Percentiles rank a stretch among this genome's conserved stretches.
Evolutionary conservation across 23 tunicate genomes (phyloP).

Genomic region (Halocynthia roretzi): DNA sequence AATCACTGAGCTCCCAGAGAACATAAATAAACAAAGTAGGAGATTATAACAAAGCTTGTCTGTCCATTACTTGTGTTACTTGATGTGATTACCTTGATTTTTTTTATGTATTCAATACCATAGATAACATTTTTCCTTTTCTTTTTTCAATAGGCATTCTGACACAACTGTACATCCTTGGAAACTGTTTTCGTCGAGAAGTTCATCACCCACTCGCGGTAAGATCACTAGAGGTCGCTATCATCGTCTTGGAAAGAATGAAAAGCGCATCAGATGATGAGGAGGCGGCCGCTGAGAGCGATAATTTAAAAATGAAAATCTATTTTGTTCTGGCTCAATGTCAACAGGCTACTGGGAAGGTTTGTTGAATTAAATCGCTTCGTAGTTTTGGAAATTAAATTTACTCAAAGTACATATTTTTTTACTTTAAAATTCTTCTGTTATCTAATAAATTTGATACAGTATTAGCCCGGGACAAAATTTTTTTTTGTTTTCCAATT

Average conservation of each 20-base stretch:
- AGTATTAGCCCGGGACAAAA: too few relatives aligned
- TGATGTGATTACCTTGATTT: background rate
- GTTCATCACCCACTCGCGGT: conserved; percentile 17
- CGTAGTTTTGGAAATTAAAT: too few relatives aligned
- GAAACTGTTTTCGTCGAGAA: conserved; percentile 22
- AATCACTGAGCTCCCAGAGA: conserved; percentile 13
- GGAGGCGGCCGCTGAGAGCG: background rate
- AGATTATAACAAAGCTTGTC: background rate
- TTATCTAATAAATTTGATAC: too few relatives aligned
- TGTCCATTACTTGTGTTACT: background rate
- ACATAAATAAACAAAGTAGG: conserved; percentile 6
- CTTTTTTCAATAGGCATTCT: conserved; percentile 13
- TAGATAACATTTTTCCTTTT: background rate
- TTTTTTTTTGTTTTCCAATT: too few relatives aligned
- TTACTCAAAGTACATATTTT: too few relatives aligned
- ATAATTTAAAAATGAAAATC: conserved; percentile 19
- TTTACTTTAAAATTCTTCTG: too few relatives aligned
- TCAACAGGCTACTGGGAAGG: conserved; percentile 20
- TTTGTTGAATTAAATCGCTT: background rate
- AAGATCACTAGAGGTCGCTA: conserved; percentile 21
- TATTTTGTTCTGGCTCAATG: conserved; percentile 24
- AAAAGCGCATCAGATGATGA: background rate
- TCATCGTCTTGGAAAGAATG: conserved; percentile 12
- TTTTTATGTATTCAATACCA: too few relatives aligned
- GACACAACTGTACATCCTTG: conserved; percentile 41